Evolutionary conservation across 2,888 invertebrate genomes (phyloP).

Genomic region (Lissocephala sabroskyi): DNA sequence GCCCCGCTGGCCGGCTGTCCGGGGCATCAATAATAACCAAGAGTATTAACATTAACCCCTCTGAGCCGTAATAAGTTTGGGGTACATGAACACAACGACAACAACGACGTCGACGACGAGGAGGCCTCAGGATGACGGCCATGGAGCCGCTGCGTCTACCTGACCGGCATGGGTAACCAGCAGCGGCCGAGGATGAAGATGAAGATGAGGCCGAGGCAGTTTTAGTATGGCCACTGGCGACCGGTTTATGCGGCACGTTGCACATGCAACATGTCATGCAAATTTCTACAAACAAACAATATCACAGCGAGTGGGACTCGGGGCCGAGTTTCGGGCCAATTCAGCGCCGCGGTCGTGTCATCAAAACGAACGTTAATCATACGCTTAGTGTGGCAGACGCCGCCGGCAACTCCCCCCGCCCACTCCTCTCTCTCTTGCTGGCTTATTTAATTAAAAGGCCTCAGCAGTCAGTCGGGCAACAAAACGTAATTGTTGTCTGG

Average conservation of each 20-base stretch:
- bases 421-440: not conserved
- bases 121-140: too few species aligned
- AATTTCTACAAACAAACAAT: constrained; percentile 58
- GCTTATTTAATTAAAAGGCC: constrained; percentile 4
- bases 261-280: constrained; percentile 51
- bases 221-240: too few species aligned
- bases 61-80: constrained; percentile 24
- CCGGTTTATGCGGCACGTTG: constrained; percentile 28
- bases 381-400: constrained; percentile 57
- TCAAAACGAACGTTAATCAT: constrained; percentile 64
- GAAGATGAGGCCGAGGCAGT: too few species aligned
- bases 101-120: too few species aligned
- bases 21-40: constrained; percentile 36
- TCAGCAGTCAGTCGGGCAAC: constrained; percentile 17
- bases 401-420: constrained; percentile 26
- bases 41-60: constrained; percentile 53
- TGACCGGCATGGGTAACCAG: too few species aligned
- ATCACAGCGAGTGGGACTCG: too few species aligned
- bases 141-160: too few species aligned
- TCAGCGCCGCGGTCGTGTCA: constrained; percentile 47
- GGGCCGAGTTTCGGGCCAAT: too few species aligned
- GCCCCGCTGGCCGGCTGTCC: not conserved
- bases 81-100: too few species aligned
- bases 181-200: too few species aligned
- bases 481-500: constrained; percentile 50